Evolutionary conservation across 1,140 invertebrate genomes (phyloP).

Genomic region (Archegozetes longisetosus): DNA sequence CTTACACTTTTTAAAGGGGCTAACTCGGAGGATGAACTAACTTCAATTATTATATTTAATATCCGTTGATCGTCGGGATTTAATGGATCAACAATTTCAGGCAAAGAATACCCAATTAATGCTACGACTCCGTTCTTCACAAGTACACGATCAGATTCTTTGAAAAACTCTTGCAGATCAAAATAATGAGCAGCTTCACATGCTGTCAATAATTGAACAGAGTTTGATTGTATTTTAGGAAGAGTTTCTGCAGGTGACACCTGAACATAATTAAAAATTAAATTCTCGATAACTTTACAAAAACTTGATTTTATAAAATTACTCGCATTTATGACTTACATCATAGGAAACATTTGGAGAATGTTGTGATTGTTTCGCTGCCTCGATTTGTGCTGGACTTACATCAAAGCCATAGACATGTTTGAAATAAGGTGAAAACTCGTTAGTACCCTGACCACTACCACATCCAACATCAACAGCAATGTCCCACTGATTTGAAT

Average conservation of each 20-base stretch:
- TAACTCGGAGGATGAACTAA: neutral
- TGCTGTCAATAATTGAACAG: conserved; percentile 26
- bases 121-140: conserved; percentile 26
- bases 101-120: conserved; percentile 22
- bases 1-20: neutral
- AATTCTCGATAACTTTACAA: neutral
- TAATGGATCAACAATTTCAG: neutral
- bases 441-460: conserved; percentile 33
- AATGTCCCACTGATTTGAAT: neutral
- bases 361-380: conserved; percentile 21
- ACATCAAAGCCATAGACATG: conserved; percentile 31
- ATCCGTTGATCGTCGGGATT: neutral
- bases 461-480: conserved; percentile 34
- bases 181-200: conserved; percentile 28
- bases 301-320: neutral
- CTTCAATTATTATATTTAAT: neutral
- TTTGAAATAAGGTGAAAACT: conserved; percentile 29
- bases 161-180: conserved; percentile 24
- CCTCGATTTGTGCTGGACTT: conserved; percentile 27
- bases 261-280: neutral
- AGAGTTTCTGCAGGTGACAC: neutral
- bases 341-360: neutral
- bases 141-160: conserved; percentile 24
- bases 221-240: conserved; percentile 2
- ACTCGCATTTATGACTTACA: neutral